Conservation (phyloP, 2,113 vertebrate species). For the Dasypus novemcinctus region DNA sequence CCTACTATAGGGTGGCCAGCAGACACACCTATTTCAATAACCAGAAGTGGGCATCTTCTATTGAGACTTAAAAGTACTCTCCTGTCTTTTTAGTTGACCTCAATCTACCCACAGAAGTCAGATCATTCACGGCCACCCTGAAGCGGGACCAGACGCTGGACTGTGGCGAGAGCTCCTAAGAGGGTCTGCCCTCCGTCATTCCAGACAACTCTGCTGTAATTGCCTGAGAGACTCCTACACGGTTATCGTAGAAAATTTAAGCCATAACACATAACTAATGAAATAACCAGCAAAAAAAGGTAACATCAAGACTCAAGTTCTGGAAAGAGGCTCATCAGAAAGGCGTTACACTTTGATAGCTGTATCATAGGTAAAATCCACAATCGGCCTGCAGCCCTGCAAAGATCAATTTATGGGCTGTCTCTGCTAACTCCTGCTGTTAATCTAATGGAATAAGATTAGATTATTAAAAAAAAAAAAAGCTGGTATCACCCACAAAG, state of each 20-base stretch:
- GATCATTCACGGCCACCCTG: neutral
- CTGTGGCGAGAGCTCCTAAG: neutral
- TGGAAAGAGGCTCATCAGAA: neutral
- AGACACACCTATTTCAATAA: neutral
- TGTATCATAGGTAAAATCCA: neutral
- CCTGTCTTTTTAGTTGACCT: neutral
- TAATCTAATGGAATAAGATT: neutral
- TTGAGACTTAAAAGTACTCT: neutral
- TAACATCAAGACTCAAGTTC: neutral
- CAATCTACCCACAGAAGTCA: neutral
- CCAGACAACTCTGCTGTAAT: neutral
- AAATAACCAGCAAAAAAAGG: slow-evolving; percentile 31
- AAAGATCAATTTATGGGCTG: neutral
- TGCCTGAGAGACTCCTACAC: neutral
- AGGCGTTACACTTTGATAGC: neutral
- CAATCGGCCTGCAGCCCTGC: neutral
- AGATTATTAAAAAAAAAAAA: no score
- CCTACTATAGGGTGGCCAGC: neutral
- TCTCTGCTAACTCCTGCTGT: neutral
- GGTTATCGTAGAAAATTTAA: neutral
- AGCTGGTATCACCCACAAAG: neutral
- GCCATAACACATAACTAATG: neutral
- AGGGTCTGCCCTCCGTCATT: neutral
- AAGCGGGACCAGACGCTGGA: neutral
- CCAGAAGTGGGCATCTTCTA: neutral